Conservation (phyloP, 2,113 vertebrate species). For the Hipposideros armiger region DNA sequence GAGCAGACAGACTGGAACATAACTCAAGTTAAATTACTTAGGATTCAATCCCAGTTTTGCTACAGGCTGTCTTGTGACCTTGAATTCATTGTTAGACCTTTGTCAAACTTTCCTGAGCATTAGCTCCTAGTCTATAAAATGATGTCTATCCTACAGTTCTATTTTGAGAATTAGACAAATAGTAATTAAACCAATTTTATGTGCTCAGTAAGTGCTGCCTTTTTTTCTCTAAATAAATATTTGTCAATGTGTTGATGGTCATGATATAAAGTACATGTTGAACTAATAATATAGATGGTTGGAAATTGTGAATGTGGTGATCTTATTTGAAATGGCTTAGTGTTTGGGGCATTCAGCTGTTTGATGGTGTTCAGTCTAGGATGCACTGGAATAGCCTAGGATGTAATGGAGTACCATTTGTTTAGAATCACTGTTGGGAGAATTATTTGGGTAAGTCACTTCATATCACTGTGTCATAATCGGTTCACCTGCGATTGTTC, state of each 20-base stretch:
- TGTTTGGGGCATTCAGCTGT: neutral
- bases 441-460: neutral
- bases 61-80: neutral
- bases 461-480: neutral
- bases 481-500: neutral
- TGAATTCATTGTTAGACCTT: neutral
- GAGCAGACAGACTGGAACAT: neutral
- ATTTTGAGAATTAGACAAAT: conserved; percentile 1
- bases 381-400: no score
- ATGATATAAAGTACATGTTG: neutral
- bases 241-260: neutral
- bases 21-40: neutral
- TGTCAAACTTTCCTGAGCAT: neutral
- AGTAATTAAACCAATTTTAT: neutral
- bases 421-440: neutral
- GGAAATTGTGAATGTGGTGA: neutral
- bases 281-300: neutral
- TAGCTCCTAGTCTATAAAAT: neutral
- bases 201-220: neutral
- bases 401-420: neutral
- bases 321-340: neutral
- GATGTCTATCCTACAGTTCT: neutral
- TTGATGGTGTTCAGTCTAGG: neutral
- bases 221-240: neutral
- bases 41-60: neutral